Conservation (phyloP, 2,888 invertebrate genomes). For the Polydrusus cervinus region DNA sequence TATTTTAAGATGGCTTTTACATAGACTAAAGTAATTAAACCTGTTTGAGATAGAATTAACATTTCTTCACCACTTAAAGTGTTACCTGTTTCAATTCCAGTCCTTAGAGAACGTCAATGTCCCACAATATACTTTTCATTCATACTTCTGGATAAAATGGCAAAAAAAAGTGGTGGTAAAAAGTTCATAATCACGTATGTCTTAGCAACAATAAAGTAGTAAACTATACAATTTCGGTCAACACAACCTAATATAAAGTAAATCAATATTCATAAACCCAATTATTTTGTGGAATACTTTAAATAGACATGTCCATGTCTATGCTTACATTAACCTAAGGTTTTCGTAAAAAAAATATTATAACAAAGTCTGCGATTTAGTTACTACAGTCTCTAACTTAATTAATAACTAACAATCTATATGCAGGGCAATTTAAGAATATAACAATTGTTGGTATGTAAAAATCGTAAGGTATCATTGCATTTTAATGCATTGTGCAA, state of each 20-base stretch:
- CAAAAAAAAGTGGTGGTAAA: constrained; percentile 2
- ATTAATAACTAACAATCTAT: constrained; percentile 27
- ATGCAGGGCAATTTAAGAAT: constrained; percentile 22
- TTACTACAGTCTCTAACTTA: constrained; percentile 17
- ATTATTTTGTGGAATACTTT: constrained; percentile 22
- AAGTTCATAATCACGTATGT: neutral
- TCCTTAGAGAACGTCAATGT: too few species aligned
- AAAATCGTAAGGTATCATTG: too few species aligned
- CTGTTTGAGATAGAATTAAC: too few species aligned
- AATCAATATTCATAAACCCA: constrained; percentile 17
- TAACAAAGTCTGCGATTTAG: constrained; percentile 37
- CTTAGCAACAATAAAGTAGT: neutral
- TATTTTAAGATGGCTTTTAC: too few species aligned
- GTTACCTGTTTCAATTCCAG: too few species aligned
- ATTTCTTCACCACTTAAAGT: too few species aligned
- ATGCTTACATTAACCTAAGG: constrained; percentile 3
- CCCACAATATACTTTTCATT: too few species aligned
- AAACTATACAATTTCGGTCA: neutral
- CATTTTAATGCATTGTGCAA: too few species aligned
- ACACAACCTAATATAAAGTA: neutral
- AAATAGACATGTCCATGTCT: neutral
- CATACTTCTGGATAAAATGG: neutral
- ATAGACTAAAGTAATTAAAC: too few species aligned
- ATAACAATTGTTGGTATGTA: neutral
- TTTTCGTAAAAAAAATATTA: constrained; percentile 39